phyloP scores from a whole-genome alignment of 2,888 invertebrate genomes.

The Imbricaverruca yamaguchii region DNA sequence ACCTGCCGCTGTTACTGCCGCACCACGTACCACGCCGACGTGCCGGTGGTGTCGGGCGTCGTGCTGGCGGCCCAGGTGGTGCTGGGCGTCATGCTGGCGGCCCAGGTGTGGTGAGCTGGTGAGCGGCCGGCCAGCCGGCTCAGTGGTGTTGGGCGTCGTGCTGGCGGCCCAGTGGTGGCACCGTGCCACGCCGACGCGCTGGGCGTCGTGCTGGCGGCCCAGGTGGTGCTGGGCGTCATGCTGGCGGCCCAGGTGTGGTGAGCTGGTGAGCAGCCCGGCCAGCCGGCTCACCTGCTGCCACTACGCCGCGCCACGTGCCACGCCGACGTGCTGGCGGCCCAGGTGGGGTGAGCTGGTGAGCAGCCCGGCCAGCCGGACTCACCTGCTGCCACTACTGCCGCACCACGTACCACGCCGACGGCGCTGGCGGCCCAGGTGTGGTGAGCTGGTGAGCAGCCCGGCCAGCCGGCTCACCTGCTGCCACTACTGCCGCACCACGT shows the following conservation, averaged over 20 bases:
- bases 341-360: too few relatives aligned
- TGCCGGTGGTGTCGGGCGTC: too few relatives aligned
- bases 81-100: too few relatives aligned
- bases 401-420: constrained; percentile 41
- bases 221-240: too few relatives aligned
- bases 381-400: too few relatives aligned
- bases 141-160: too few relatives aligned
- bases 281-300: too few relatives aligned
- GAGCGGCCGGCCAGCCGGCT: constrained; percentile 38
- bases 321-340: constrained; percentile 32
- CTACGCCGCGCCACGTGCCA: constrained; percentile 45
- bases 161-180: constrained; percentile 42
- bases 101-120: constrained; percentile 40
- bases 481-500: constrained; percentile 44
- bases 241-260: too few relatives aligned
- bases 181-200: constrained; percentile 43
- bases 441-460: constrained; percentile 40
- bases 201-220: too few relatives aligned
- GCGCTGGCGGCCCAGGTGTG: constrained; percentile 37
- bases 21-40: constrained; percentile 43
- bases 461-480: constrained; percentile 38
- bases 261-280: constrained; percentile 39
- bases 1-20: constrained; percentile 43
- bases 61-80: too few relatives aligned
- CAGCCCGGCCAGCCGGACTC: constrained; percentile 37